Conservation (phyloP, 92 coral and sea anemone genomes). For the Montipora capitata region DNA sequence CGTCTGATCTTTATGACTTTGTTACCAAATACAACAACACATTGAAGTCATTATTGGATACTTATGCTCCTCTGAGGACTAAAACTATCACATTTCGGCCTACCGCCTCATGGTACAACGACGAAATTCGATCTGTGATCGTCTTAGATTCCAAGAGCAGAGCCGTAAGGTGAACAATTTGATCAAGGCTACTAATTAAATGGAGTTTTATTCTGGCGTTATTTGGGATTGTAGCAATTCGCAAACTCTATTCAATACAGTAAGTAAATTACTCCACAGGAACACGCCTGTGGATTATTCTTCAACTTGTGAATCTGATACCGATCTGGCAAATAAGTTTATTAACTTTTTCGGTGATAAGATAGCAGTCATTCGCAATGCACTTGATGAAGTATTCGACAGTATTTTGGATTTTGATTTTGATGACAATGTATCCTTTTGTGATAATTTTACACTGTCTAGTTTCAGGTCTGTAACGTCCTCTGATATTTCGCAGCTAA, state of each 20-base stretch:
- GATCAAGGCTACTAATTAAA: background rate
- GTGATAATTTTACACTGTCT: background rate
- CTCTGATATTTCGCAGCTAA: too few relatives aligned
- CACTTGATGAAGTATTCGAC: background rate
- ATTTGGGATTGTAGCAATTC: background rate
- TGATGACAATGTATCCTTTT: too few relatives aligned
- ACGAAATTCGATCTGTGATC: slow-evolving; percentile 22
- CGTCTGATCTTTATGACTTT: background rate
- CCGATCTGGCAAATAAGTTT: background rate
- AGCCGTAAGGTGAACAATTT: background rate
- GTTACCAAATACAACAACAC: background rate
- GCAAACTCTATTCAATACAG: background rate
- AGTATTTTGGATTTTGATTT: background rate
- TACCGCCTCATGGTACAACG: slow-evolving; percentile 53
- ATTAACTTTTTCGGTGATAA: too few relatives aligned
- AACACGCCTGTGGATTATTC: too few relatives aligned
- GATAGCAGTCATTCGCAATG: too few relatives aligned
- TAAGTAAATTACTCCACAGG: too few relatives aligned
- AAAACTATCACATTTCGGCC: slow-evolving; percentile 59
- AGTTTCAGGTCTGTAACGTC: background rate
- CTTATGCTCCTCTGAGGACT: slow-evolving; percentile 57
- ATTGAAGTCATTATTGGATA: background rate
- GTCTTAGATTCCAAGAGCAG: too few relatives aligned
- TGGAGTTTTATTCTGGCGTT: background rate
- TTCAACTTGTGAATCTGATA: background rate